Evolutionary conservation across 2,113 vertebrate genomes (phyloP).

Genomic region (Tragelaphus strepsiceros): DNA sequence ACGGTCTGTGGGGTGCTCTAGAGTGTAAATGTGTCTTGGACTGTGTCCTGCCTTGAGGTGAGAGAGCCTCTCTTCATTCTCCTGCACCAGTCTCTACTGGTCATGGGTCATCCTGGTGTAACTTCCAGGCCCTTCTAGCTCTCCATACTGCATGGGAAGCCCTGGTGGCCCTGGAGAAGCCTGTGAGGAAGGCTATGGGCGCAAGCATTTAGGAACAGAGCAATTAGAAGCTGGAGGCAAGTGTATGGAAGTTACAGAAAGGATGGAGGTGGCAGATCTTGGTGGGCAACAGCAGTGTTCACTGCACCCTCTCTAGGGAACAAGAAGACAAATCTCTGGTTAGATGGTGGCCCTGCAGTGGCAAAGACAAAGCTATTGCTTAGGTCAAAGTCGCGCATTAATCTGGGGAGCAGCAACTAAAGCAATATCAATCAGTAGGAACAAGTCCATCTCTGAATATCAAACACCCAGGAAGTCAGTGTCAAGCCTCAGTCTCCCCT

Average conservation of each 20-base stretch:
- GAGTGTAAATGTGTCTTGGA: not conserved
- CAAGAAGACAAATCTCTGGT: not conserved
- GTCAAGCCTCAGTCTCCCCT: not conserved
- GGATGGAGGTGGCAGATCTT: not conserved
- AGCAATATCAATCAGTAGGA: not conserved
- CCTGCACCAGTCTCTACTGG: not conserved
- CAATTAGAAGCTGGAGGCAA: not conserved
- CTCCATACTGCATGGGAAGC: not conserved
- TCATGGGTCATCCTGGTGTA: not conserved
- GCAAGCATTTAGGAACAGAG: not conserved
- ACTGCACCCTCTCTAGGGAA: not conserved
- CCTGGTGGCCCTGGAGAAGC: not conserved
- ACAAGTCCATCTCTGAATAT: not conserved
- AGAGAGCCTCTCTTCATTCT: not conserved
- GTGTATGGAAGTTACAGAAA: not conserved
- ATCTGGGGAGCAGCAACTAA: not conserved
- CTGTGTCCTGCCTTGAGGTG: not conserved
- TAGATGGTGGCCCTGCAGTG: not conserved
- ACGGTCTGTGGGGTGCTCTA: not conserved
- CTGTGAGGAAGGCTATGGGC: not conserved
- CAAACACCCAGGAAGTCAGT: not conserved
- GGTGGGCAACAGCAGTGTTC: not conserved
- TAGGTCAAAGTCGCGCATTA: not conserved
- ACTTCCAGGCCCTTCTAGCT: not conserved
- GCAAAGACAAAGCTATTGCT: not conserved